A percentile compares a stretch with the other conserved stretches of the same genome.
Conservation (phyloP, 2,888 invertebrate species). For the Bombylius discolor region DNA sequence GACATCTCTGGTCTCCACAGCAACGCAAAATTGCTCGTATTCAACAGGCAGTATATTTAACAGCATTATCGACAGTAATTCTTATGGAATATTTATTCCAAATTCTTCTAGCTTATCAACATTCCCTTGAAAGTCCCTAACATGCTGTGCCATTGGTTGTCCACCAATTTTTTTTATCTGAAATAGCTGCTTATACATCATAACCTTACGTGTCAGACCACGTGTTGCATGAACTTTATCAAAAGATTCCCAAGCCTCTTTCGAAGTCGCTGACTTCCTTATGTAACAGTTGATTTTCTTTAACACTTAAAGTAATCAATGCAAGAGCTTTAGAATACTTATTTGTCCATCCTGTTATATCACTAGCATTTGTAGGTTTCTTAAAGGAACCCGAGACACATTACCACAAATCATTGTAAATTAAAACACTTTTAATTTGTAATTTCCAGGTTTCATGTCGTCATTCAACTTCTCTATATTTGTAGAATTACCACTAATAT, state of each 20-base stretch:
- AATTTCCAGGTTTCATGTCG: constrained; percentile 6
- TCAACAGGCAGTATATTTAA: constrained; percentile 6
- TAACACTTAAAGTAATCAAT: constrained; percentile 4
- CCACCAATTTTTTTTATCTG: constrained; percentile 2
- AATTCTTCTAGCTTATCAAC: constrained; percentile 4
- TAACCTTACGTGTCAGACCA: constrained; percentile 6
- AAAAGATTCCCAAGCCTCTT: constrained; percentile 4
- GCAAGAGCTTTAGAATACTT: constrained; percentile 8
- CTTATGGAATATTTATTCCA: constrained; percentile 5
- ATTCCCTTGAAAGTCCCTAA: constrained; percentile 3
- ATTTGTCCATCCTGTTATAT: not conserved
- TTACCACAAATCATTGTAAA: constrained; percentile 8
- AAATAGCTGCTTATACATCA: constrained; percentile 5
- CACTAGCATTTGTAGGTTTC: not conserved
- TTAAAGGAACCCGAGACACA: constrained; percentile 1
- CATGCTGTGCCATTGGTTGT: constrained; percentile 2
- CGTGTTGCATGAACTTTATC: constrained; percentile 3
- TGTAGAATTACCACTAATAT: too few species aligned
- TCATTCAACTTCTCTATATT: too few species aligned
- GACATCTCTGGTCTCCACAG: constrained; percentile 6
- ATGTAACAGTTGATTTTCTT: constrained; percentile 5
- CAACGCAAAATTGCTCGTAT: constrained; percentile 7
- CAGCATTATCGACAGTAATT: constrained; percentile 8
- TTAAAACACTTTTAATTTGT: constrained; percentile 5
- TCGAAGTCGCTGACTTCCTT: constrained; percentile 4